phyloP scores from a whole-genome alignment of 2,113 vertebrate genomes.

The Athene noctua region DNA sequence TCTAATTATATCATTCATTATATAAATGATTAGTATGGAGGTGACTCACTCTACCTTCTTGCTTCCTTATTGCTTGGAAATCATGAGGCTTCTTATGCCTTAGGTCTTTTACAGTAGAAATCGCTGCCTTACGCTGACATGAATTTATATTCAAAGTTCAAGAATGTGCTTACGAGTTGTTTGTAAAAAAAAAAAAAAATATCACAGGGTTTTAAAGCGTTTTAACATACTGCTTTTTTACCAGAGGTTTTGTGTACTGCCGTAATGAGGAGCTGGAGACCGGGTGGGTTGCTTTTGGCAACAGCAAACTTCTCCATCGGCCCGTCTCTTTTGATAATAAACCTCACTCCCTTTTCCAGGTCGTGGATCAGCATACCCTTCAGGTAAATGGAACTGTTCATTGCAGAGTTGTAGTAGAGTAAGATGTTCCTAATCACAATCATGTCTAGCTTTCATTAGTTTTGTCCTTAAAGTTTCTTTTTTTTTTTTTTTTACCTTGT shows the following conservation, averaged over 20 bases:
- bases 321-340: constrained; percentile 95
- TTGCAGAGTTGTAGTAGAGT: background rate
- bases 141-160: background rate
- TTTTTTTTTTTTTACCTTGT: background rate
- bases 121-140: background rate
- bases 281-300: constrained; percentile 92
- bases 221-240: background rate
- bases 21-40: background rate
- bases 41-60: background rate
- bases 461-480: background rate
- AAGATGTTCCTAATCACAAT: background rate
- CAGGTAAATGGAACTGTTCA: constrained; percentile 79
- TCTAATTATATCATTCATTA: constrained; percentile 6
- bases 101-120: background rate
- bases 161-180: background rate
- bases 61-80: background rate
- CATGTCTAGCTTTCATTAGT: background rate
- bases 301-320: constrained; percentile 85
- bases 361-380: constrained; percentile 93
- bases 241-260: constrained; percentile 96
- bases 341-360: constrained; percentile 95
- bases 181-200: background rate
- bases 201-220: background rate
- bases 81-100: background rate
- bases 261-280: constrained; percentile 94